Conservation (phyloP, 2,888 invertebrate species). For the Pollenia labialis region DNA sequence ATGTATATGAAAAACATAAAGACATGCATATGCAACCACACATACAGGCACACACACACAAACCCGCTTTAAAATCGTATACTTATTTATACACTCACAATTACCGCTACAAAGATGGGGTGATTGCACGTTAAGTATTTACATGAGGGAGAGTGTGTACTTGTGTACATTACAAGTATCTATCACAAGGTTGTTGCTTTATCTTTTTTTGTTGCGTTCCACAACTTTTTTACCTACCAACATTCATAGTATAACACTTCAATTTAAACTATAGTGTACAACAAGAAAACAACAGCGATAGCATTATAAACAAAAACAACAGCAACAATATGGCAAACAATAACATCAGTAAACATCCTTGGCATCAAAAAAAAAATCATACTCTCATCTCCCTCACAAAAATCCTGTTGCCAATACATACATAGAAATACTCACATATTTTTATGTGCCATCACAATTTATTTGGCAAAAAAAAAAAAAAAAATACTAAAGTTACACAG, state of each 20-base stretch:
- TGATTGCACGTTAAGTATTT: conserved; percentile 34
- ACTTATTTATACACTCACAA: not conserved
- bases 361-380: conserved; percentile 13
- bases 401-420: not conserved
- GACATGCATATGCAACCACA: not conserved
- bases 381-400: not conserved
- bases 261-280: not conserved
- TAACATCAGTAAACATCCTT: conserved; percentile 7
- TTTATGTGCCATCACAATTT: not conserved
- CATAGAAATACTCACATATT: too few relatives aligned
- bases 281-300: conserved; percentile 2
- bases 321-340: not conserved
- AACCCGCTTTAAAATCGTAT: too few relatives aligned
- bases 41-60: not conserved
- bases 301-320: not conserved
- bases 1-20: too few relatives aligned
- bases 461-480: not conserved
- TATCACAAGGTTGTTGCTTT: conserved; percentile 39
- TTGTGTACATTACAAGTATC: not conserved
- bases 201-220: not conserved
- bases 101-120: not conserved
- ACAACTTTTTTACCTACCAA: not conserved
- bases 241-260: conserved; percentile 27
- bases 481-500: not conserved
- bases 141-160: not conserved